Evolutionary conservation across 2,113 vertebrate genomes (phyloP), one percentile per base, ranked within the genome.

Genomic region (Lepisosteus osseus): DNA sequence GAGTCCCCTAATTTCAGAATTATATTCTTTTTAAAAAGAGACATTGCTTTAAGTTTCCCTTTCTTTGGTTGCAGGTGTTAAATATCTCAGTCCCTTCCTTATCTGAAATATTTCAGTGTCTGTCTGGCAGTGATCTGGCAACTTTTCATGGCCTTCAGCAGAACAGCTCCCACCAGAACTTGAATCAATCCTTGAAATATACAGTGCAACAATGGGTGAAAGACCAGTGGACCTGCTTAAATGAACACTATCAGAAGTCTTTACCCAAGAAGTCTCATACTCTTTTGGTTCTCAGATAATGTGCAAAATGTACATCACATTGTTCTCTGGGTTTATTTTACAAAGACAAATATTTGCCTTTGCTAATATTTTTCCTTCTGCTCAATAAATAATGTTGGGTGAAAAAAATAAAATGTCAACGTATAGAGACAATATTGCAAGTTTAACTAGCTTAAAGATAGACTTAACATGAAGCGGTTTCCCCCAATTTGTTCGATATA

Each of bases 61-160:
- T 40, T 41, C 44, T 68, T 73, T 68, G 66, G 65, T 64, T 74
- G 80, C 88, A 90, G 87, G 86, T 91, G 88, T 77, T 87, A 83
- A 76, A 83, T 86, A 79, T 85, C 83, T 67, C 72, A 75, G 80
- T 83, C 74, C 74, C 61, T 1, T 66, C 81, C 84, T 88, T 88
- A 87, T 89, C 85, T 41, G 74, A 76, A 78, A 84, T 74, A 69
- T 84, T 84, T 84, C 71, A 65, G 63, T 65, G 57, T 67, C 68
- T 40, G 62, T 61, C 61, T 68, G 70, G 78, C 79, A 82, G 15
- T 69, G 62, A 70, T 76, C 65, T 78, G 85, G 83, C 83, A 80
- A 74, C 69, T 67, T 47, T 72, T 78, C 80, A 67, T 59, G 84
- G 82, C 86, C 86, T 87, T 88, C 80, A 55, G 71, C 14, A 40